Evolutionary conservation across 2,797 vertebrate species (phyloP).

Genomic region (Enteromius anoplus): DNA sequence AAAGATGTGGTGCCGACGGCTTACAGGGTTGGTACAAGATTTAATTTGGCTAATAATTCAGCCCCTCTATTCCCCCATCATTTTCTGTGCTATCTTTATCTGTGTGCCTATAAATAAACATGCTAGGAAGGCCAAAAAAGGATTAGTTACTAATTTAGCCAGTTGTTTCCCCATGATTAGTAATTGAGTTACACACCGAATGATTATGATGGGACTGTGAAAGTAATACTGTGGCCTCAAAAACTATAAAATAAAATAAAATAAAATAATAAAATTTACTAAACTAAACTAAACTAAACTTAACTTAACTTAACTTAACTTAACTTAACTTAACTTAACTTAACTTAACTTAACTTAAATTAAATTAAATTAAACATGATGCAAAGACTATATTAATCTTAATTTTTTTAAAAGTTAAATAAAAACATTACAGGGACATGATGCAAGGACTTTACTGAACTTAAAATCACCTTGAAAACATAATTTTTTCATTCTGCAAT

Average conservation of each 20-base stretch:
- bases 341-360: not conserved
- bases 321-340: too few relatives aligned
- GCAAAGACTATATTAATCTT: not conserved
- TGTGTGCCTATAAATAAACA: constrained; percentile 2
- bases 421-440: not conserved
- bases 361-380: not conserved
- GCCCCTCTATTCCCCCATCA: not conserved
- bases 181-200: not conserved
- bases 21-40: not conserved
- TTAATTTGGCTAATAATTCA: not conserved
- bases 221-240: not conserved
- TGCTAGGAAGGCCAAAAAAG: not conserved
- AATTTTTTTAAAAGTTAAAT: too few relatives aligned
- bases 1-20: not conserved
- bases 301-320: too few relatives aligned
- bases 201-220: not conserved
- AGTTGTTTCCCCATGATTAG: not conserved
- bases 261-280: not conserved
- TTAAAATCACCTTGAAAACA: constrained; percentile 2
- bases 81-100: not conserved
- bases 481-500: not conserved
- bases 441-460: not conserved
- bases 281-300: not conserved
- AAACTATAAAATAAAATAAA: too few relatives aligned
- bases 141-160: not conserved